Base-by-base conservation (phyloP, 2,888 invertebrate species). In the Temnothorax rugatulus region DNA sequence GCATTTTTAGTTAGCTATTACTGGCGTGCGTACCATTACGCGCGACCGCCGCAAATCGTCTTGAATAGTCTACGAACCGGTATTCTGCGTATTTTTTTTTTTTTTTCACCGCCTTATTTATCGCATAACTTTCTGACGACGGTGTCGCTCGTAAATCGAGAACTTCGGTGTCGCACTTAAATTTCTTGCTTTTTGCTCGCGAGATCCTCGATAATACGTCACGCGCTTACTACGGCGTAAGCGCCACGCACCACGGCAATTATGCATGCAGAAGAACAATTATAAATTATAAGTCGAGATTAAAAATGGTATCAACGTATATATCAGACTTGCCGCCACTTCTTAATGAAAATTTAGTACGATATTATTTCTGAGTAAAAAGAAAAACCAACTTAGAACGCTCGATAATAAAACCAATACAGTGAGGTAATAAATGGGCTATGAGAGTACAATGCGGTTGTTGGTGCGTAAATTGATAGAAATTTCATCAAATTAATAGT, bases 91-190 rank as follows among this genome's bases (percentile, higher is more conserved):
- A 15, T 18, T 41, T 41, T 59, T 73, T 47, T 79, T 47, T 79
- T 69, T 59, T 25, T 34, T 34, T 0, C 34, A 25, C 38, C 59
- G 34, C 74, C 15, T 73, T 79, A 79, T 79, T 79, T 79, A 79
- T 79, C 59, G 79, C 34, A 59, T 47, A 79, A 79, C 74, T 73
- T 79, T 34, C 68, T 73, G 47, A 71, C 52, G 57, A 71, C 34
- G 77, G 41, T 54, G 68, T 69, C 69, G 79, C 79, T 73, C 73
- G 59, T 79, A 79, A 79, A 79, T 79, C 74, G 69, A 54, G 66
- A 71, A 71, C 59, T 73, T 50, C 44, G 73, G 18, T 71, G 79
- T 71, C 73, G 79, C 74, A 57, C 44, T 73, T 73, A 47, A 79
- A 57, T 8, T 73, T 38, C 44, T 59, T 71, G 47, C 59, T 79